phyloP scores from a whole-genome alignment of 2,888 invertebrate species.

The Cryptus viduatorius region DNA sequence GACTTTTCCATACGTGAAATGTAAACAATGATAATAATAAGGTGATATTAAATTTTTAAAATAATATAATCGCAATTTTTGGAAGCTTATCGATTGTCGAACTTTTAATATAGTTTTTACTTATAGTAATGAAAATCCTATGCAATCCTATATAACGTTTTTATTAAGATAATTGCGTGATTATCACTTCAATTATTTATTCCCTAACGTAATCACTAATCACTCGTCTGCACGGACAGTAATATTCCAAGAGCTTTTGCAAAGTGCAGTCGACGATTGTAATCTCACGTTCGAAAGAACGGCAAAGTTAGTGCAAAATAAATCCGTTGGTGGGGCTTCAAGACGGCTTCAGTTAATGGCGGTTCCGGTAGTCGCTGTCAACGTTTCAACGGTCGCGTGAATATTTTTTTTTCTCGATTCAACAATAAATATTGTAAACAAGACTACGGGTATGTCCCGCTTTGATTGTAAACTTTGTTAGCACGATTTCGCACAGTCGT shows the following conservation, averaged over 20 bases:
- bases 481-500: not conserved
- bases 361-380: constrained; percentile 36
- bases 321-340: constrained; percentile 17
- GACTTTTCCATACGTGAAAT: constrained; percentile 19
- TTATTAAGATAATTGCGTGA: not conserved
- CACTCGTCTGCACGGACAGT: not conserved
- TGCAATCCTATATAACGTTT: not conserved
- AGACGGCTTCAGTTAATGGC: constrained; percentile 6
- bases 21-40: constrained; percentile 2
- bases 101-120: not conserved
- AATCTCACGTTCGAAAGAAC: constrained; percentile 39
- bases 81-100: not conserved
- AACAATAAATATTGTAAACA: not conserved
- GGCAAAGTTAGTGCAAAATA: constrained; percentile 48
- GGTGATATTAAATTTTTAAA: not conserved
- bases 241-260: constrained; percentile 8
- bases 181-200: too few species aligned
- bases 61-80: not conserved
- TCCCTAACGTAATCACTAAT: too few species aligned
- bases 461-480: not conserved
- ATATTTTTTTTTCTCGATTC: constrained; percentile 10
- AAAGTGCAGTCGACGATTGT: not conserved
- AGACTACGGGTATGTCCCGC: not conserved
- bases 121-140: not conserved
- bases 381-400: constrained; percentile 8